Evolutionary conservation across 2,888 invertebrate species (phyloP).

Genomic region (Arenicola marina): DNA sequence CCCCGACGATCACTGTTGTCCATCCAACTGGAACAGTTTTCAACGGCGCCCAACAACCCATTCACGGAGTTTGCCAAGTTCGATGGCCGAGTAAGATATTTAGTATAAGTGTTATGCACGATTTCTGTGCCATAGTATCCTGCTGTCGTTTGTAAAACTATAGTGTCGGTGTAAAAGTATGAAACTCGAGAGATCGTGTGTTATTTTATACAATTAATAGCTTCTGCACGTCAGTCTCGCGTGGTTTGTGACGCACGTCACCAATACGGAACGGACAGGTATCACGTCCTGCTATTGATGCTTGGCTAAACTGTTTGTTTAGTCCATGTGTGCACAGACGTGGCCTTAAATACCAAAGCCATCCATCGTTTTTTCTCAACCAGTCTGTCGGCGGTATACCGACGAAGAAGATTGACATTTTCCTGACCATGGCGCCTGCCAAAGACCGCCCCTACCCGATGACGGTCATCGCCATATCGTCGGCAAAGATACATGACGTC

Average conservation of each 20-base stretch:
- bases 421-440: conserved; percentile 82
- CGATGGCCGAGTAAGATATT: conserved; percentile 73
- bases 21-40: conserved; percentile 77
- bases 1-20: conserved; percentile 70
- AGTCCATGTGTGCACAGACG: too few species aligned
- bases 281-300: too few species aligned
- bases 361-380: too few species aligned
- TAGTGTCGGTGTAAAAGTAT: too few species aligned
- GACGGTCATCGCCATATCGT: conserved; percentile 77
- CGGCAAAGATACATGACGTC: conserved; percentile 83
- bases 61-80: conserved; percentile 88
- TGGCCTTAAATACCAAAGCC: too few species aligned
- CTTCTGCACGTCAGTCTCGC: too few species aligned
- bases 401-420: conserved; percentile 85
- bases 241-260: too few species aligned
- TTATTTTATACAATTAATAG: too few species aligned
- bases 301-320: too few species aligned
- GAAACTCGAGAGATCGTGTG: too few species aligned
- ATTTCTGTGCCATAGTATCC: conserved; percentile 5
- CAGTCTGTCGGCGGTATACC: conserved; percentile 70
- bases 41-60: conserved; percentile 79
- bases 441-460: conserved; percentile 83
- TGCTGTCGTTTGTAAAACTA: too few species aligned
- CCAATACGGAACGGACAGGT: too few species aligned
- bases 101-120: neutral